These are phyloP conservation scores for Ophion obscuratus DNA, from an alignment of 2,888 invertebrate species.

Conservation along the genomic window DNA sequence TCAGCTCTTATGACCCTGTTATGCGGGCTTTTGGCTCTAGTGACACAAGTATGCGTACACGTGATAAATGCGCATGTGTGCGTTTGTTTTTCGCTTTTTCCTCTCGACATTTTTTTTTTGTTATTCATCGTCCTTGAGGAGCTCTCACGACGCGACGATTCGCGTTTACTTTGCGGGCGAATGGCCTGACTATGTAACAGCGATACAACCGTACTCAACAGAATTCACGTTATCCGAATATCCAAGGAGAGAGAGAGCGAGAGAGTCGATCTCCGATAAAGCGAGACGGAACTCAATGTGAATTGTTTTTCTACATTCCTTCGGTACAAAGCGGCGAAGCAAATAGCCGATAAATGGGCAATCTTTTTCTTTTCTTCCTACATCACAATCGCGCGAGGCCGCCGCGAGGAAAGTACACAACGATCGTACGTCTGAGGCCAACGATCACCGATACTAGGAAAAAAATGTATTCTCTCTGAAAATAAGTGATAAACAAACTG, in stretches of 20 bases:
- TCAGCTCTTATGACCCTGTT: not conserved
- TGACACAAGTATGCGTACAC: slow-evolving; percentile 9
- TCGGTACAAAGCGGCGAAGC: not conserved
- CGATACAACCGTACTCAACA: slow-evolving; percentile 15
- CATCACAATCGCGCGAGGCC: not conserved
- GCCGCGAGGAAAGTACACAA: not conserved
- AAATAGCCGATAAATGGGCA: not conserved
- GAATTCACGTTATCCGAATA: slow-evolving; percentile 5
- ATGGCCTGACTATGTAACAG: slow-evolving; percentile 41
- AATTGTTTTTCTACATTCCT: no score
- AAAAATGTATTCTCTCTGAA: no score
- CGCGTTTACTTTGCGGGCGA: slow-evolving; percentile 42
- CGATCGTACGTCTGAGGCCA: no score
- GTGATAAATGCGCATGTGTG: not conserved
- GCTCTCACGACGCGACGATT: slow-evolving; percentile 52
- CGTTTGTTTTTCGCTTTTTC: slow-evolving; percentile 6
- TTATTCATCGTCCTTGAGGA: slow-evolving; percentile 27
- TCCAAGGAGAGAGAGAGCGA: not conserved
- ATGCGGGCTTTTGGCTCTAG: not conserved
- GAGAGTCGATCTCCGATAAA: not conserved
- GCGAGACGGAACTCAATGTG: not conserved
- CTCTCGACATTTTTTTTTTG: not conserved
- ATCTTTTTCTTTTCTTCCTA: not conserved
- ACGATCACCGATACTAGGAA: no score
- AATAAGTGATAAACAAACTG: no score